Conservation (phyloP, 2,888 invertebrate genomes). For the Rambutsinella grinnellia region DNA sequence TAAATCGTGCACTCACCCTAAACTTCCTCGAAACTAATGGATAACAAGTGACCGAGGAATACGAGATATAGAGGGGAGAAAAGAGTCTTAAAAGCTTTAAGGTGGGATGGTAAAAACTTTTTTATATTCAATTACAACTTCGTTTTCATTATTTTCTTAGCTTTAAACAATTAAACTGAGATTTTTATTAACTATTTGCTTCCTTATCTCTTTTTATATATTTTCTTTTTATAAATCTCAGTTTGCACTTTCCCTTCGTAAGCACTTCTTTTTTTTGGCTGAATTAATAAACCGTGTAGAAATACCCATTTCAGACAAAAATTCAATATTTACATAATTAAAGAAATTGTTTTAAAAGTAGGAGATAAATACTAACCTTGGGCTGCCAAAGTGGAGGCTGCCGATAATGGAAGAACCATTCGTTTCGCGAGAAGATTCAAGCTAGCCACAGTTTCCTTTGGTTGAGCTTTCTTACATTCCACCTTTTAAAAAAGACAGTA, state of each 20-base stretch:
- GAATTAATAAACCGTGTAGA: too few species aligned
- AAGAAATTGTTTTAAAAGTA: background rate
- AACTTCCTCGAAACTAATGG: too few species aligned
- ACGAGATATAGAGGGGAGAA: too few species aligned
- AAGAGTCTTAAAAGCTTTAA: too few species aligned
- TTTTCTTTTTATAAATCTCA: too few species aligned
- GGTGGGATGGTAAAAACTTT: too few species aligned
- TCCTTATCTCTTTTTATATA: background rate
- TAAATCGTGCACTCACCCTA: too few species aligned
- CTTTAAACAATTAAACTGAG: background rate
- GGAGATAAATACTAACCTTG: constrained; percentile 56
- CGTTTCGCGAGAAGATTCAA: constrained; percentile 66
- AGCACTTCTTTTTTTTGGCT: too few species aligned
- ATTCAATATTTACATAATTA: constrained; percentile 4
- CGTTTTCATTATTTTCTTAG: background rate
- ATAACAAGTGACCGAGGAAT: too few species aligned
- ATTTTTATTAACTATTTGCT: background rate
- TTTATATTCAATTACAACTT: background rate
- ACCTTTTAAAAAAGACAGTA: constrained; percentile 42
- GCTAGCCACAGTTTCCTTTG: constrained; percentile 66
- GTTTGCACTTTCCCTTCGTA: too few species aligned
- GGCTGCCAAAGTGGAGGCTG: constrained; percentile 64
- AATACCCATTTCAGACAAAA: background rate
- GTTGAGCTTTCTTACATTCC: constrained; percentile 69
- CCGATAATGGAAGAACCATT: constrained; percentile 66